Percentiles rank a stretch among this genome's conserved stretches.
Conservation (phyloP, 2,113 vertebrate species). For the Anoplopoma fimbria region DNA sequence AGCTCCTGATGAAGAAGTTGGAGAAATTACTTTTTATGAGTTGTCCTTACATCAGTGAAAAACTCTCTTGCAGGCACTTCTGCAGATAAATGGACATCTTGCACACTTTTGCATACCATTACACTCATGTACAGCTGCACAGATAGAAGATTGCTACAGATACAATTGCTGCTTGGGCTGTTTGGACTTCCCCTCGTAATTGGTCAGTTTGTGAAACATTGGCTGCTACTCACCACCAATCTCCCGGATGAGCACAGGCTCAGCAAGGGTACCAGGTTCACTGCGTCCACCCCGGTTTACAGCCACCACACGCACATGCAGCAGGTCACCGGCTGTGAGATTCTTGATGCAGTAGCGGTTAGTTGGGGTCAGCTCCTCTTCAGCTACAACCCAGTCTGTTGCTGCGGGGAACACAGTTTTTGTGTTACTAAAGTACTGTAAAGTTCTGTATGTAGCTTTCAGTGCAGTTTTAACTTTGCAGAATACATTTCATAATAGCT, state of each 20-base stretch:
- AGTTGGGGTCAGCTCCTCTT: conserved; percentile 82
- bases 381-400: conserved; percentile 87
- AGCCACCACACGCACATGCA: conserved; percentile 86
- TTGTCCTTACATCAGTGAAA: neutral
- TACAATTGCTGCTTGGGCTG: neutral
- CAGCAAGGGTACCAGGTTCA: conserved; percentile 78
- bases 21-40: conserved; percentile 17
- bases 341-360: conserved; percentile 84
- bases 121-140: neutral
- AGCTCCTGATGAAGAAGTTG: conserved; percentile 48
- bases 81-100: neutral
- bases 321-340: conserved; percentile 85
- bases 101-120: neutral
- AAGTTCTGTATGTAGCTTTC: neutral
- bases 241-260: conserved; percentile 86
- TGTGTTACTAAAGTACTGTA: neutral
- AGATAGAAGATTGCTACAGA: neutral
- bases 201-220: neutral
- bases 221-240: conserved; percentile 83
- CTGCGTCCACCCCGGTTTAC: conserved; percentile 84
- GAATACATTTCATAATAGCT: neutral
- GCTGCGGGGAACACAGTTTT: conserved; percentile 73
- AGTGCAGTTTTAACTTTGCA: neutral
- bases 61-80: neutral
- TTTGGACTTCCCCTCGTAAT: neutral